Evolutionary conservation across 2,888 invertebrate genomes (phyloP), one percentile per base, ranked within the genome.

Genomic region (Allacma fusca): DNA sequence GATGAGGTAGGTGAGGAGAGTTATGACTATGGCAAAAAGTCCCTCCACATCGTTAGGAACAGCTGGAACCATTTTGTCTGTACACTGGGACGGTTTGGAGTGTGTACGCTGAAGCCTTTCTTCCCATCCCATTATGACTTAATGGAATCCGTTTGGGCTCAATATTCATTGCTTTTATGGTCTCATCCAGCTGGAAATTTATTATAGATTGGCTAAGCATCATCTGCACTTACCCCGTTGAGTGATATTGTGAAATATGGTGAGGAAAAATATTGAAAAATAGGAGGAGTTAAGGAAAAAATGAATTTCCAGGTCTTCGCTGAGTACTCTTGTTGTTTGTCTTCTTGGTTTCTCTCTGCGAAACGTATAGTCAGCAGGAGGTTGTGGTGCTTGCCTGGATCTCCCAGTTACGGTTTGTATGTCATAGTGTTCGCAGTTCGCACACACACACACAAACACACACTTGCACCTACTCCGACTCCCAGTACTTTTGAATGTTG

Each of bases 131-230:
- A 50, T 50, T 50, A 50, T 50, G n/a, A 50, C 19, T 50, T 50
- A 50, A 50, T 50, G 50, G 50, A 50, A 50, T 12, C 50, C 50
- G 19, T 50, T 50, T 16, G 19, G n/a, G 50, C 50, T 50, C 50
- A 50, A 50, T 50, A 50, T 50, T 50, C 50, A 50, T 50, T 50
- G 50, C 50, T 50, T 50, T 50, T 50, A 50, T 50, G 50, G 50
- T 50, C 50, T 50, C 19, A 50, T 13, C 50, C 50, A 50, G 50
- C 50, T 50, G 50, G 50, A 50, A 50, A 50, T 50, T 50, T 50
- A 50, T 50, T 50, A n/a, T n/a, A 19, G 50, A 50, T 50, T n/a
- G 19, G 50, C 50, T 50, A 50, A 50, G 50, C 50, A 50, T 50
- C 50, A 50, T 50, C 50, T 50, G 50, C 50, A 50, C 50, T 50